phyloP scores from a whole-genome alignment of 1,140 invertebrate species.

The Heterodera carotae region DNA sequence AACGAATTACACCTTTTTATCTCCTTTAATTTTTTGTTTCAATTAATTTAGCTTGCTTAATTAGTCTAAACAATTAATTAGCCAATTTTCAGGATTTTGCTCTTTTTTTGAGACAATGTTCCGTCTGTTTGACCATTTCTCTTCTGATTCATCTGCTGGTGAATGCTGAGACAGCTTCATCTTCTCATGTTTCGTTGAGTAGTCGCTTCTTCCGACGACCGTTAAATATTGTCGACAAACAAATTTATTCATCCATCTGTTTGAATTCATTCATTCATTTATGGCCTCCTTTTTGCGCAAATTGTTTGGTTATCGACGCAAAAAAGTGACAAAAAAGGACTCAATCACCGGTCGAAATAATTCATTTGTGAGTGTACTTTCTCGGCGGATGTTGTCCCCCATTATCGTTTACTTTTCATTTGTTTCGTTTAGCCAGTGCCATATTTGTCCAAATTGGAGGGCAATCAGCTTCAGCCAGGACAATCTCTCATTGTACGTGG shows the following conservation, averaged over 20 bases:
- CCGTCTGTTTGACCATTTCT: too few species aligned
- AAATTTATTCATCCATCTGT: not conserved
- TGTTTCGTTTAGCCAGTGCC: slow-evolving; percentile 55
- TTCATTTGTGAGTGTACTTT: slow-evolving; percentile 54
- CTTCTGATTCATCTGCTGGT: too few species aligned
- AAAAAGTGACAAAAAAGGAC: slow-evolving; percentile 57
- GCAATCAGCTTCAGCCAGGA: slow-evolving; percentile 59
- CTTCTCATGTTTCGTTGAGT: not conserved
- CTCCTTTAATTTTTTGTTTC: too few species aligned
- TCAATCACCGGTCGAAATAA: slow-evolving; percentile 64
- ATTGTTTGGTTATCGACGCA: slow-evolving; percentile 23
- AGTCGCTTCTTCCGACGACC: not conserved
- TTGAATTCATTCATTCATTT: not conserved
- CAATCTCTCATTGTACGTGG: slow-evolving; percentile 64
- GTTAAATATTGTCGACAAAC: not conserved
- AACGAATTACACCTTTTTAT: too few species aligned
- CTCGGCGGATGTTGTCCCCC: slow-evolving; percentile 3
- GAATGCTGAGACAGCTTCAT: too few species aligned
- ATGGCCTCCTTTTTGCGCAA: slow-evolving; percentile 28
- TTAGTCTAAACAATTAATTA: too few species aligned
- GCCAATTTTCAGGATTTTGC: too few species aligned
- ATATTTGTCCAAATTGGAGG: slow-evolving; percentile 63
- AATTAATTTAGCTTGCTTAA: too few species aligned
- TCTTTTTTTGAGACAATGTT: too few species aligned
- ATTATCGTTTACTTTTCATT: not conserved